A percentile compares a stretch with the other conserved stretches of the same genome.
phyloP scores from a whole-genome alignment of 2,113 vertebrate genomes.

The Grus americana region DNA sequence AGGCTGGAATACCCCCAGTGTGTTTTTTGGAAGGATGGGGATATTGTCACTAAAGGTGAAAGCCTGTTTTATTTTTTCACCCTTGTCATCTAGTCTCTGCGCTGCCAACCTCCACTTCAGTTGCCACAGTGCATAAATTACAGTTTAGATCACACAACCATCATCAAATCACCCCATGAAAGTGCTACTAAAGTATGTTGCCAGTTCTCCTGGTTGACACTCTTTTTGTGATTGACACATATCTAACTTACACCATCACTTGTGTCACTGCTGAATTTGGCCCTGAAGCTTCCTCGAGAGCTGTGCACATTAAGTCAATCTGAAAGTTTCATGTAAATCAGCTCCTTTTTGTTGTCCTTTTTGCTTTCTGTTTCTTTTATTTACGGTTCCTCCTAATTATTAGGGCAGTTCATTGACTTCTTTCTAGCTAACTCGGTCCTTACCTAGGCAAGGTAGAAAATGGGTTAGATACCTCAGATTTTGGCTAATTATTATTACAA shows the following conservation, averaged over 20 bases:
- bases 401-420: background rate
- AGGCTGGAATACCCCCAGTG: background rate
- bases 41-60: constrained; percentile 65
- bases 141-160: constrained; percentile 61
- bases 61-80: constrained; percentile 69
- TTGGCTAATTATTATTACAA: background rate
- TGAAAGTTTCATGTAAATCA: constrained; percentile 52
- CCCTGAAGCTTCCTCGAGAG: constrained; percentile 23
- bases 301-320: constrained; percentile 31
- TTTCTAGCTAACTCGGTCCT: background rate
- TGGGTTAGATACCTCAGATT: background rate
- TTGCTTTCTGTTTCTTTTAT: background rate
- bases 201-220: constrained; percentile 61
- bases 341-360: constrained; percentile 13
- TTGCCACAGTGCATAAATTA: constrained; percentile 71
- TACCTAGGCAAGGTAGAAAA: background rate
- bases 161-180: constrained; percentile 62
- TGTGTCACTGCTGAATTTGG: constrained; percentile 62
- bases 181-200: constrained; percentile 53
- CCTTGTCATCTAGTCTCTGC: constrained; percentile 58
- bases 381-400: background rate
- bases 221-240: constrained; percentile 66
- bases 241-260: constrained; percentile 56
- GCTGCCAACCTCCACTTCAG: constrained; percentile 68
- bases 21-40: constrained; percentile 29